Percentiles rank a stretch among this genome's conserved stretches.
These are phyloP conservation scores for Nomada lathburiana DNA, from an alignment of 2,888 invertebrate genomes.

Conservation along the genomic window DNA sequence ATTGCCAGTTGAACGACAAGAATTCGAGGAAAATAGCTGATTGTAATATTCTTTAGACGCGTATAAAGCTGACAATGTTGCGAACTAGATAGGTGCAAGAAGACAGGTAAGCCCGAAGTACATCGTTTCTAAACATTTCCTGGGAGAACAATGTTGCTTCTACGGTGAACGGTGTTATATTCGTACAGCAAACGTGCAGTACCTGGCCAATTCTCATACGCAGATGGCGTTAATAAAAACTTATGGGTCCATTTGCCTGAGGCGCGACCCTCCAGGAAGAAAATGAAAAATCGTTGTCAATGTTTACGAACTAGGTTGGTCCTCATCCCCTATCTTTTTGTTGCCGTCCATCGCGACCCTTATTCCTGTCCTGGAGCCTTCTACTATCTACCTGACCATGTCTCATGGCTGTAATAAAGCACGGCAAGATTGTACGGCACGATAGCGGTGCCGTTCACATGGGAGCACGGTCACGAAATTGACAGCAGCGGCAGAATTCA, in stretches of 20 bases:
- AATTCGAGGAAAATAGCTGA: neutral
- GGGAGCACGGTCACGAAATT: conserved; percentile 61
- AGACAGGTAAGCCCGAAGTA: too few relatives aligned
- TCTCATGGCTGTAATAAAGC: conserved; percentile 60
- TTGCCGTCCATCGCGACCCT: conserved; percentile 8
- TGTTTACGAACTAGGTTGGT: conserved; percentile 4
- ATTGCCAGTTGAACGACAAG: neutral
- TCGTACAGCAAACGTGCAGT: neutral
- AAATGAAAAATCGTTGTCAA: conserved; percentile 19
- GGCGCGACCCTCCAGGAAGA: neutral
- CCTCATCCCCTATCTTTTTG: neutral
- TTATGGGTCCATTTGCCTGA: neutral
- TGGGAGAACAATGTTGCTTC: too few relatives aligned
- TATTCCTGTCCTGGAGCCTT: neutral
- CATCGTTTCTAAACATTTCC: too few relatives aligned
- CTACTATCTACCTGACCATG: conserved; percentile 13
- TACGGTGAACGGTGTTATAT: too few relatives aligned
- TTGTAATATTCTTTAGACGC: neutral
- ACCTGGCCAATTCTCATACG: neutral
- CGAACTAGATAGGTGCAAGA: too few relatives aligned
- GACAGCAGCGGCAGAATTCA: conserved; percentile 48
- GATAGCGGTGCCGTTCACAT: conserved; percentile 47
- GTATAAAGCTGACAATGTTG: neutral
- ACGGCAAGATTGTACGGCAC: conserved; percentile 37
- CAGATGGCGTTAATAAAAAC: conserved; percentile 6